A percentile compares a stretch with the other conserved stretches of the same genome.
Conservation (phyloP, 1,140 invertebrate species). For the Adelges cooleyi region DNA sequence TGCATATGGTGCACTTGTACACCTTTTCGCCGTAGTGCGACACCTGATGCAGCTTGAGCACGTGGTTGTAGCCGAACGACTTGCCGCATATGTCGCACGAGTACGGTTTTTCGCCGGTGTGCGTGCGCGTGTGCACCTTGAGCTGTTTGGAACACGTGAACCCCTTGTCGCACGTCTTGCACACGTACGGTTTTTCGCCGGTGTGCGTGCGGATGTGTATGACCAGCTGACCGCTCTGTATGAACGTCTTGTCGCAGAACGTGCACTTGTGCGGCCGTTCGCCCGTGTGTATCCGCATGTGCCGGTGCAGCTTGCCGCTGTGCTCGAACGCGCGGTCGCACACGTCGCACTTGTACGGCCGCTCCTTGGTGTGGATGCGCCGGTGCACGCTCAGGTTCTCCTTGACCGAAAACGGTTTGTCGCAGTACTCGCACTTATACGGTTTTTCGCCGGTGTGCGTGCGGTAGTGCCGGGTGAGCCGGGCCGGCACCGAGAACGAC, state of each 20-base stretch:
- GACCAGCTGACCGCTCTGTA: constrained; percentile 74
- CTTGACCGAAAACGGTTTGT: constrained; percentile 82
- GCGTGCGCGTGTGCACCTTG: constrained; percentile 73
- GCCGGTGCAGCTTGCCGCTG: constrained; percentile 79
- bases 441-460: constrained; percentile 79
- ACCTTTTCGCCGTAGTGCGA: constrained; percentile 83
- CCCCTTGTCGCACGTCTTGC: constrained; percentile 70
- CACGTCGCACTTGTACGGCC: constrained; percentile 75
- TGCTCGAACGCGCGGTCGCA: constrained; percentile 86
- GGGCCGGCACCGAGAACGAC: constrained; percentile 80
- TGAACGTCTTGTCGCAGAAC: constrained; percentile 84
- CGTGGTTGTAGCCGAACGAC: constrained; percentile 77
- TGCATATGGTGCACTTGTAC: constrained; percentile 81
- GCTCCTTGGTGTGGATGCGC: constrained; percentile 81
- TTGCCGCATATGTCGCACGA: constrained; percentile 66
- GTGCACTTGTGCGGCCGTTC: constrained; percentile 87
- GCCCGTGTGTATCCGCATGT: constrained; percentile 84
- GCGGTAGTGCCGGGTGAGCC: constrained; percentile 78
- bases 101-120: constrained; percentile 69
- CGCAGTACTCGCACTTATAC: constrained; percentile 83
- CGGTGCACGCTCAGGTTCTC: constrained; percentile 83
- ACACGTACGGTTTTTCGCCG: constrained; percentile 82
- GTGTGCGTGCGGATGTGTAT: constrained; percentile 81
- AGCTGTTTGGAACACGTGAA: constrained; percentile 84
- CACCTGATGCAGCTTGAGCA: constrained; percentile 76